Percentiles rank a stretch among this genome's conserved stretches.
Conservation (phyloP, 2,888 invertebrate species). For the Sinohyriopsis cumingii region DNA sequence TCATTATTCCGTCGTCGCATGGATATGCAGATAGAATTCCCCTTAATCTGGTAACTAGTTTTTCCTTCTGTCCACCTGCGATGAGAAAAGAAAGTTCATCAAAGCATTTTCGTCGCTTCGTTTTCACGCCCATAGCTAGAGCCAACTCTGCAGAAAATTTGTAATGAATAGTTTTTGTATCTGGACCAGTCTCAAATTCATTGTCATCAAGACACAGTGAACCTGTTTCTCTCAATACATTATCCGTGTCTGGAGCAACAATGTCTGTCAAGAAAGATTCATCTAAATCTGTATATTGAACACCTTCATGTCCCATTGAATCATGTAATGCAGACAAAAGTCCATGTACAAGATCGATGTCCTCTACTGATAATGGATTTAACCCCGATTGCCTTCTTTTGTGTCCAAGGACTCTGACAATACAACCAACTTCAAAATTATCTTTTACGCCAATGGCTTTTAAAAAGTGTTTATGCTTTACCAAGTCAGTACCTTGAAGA, state of each 20-base stretch:
- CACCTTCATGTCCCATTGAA: background rate
- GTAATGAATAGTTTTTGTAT: constrained; percentile 35
- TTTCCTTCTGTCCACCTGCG: constrained; percentile 67
- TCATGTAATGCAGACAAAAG: constrained; percentile 21
- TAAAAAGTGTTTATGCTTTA: constrained; percentile 6
- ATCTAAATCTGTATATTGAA: constrained; percentile 7
- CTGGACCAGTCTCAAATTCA: constrained; percentile 39
- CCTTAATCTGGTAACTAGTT: constrained; percentile 58
- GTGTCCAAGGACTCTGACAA: constrained; percentile 13
- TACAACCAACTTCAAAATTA: constrained; percentile 12
- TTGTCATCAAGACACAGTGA: constrained; percentile 54
- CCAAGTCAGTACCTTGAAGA: constrained; percentile 1
- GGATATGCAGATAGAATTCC: constrained; percentile 62
- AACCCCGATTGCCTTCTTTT: background rate
- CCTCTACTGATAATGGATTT: constrained; percentile 1
- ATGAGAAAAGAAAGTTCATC: constrained; percentile 20
- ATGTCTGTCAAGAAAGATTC: constrained; percentile 14
- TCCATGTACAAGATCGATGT: constrained; percentile 14
- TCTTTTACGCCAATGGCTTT: constrained; percentile 17
- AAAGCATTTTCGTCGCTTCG: constrained; percentile 23
- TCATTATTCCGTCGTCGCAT: constrained; percentile 62
- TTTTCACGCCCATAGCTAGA: constrained; percentile 46
- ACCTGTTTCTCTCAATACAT: constrained; percentile 36
- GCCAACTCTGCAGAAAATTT: constrained; percentile 46
- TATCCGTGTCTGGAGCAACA: constrained; percentile 47